Percentiles rank a stretch among this genome's conserved stretches.
Conservation (phyloP, 1,140 invertebrate species). For the Periplaneta americana region DNA sequence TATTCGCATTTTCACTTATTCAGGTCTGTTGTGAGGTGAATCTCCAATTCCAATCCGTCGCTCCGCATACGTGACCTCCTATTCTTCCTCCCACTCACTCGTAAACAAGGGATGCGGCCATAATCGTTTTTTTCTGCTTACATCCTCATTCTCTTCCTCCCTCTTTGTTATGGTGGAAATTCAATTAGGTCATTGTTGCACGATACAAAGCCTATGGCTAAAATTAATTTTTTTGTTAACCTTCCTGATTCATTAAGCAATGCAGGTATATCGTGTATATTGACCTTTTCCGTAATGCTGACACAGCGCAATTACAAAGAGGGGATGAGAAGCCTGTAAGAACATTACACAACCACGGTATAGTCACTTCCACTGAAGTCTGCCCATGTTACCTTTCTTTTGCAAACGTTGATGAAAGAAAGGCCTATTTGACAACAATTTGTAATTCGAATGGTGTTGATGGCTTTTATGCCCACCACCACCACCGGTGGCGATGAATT, state of each 20-base stretch:
- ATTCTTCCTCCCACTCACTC: not conserved
- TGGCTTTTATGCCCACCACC: too few species aligned
- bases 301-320: not conserved
- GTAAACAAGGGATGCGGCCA: not conserved
- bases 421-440: too few species aligned
- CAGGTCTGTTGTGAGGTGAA: not conserved
- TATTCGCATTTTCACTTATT: too few species aligned
- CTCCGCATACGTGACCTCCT: not conserved
- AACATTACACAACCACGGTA: too few species aligned
- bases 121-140: not conserved
- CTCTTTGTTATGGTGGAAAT: too few species aligned
- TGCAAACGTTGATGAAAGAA: too few species aligned
- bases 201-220: not conserved
- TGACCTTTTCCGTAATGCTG: not conserved
- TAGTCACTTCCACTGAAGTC: too few species aligned
- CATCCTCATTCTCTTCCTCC: too few species aligned
- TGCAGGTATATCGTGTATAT: not conserved
- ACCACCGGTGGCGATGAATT: too few species aligned
- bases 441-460: too few species aligned
- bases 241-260: not conserved
- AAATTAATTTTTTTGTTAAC: not conserved
- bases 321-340: too few species aligned
- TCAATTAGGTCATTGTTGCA: not conserved
- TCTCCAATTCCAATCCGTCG: not conserved
- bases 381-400: too few species aligned